A percentile compares a stretch with the other conserved stretches of the same genome.
These are phyloP conservation scores for Siderastrea siderea DNA, from an alignment of 92 coral and sea anemone species.

Conservation along the genomic window DNA sequence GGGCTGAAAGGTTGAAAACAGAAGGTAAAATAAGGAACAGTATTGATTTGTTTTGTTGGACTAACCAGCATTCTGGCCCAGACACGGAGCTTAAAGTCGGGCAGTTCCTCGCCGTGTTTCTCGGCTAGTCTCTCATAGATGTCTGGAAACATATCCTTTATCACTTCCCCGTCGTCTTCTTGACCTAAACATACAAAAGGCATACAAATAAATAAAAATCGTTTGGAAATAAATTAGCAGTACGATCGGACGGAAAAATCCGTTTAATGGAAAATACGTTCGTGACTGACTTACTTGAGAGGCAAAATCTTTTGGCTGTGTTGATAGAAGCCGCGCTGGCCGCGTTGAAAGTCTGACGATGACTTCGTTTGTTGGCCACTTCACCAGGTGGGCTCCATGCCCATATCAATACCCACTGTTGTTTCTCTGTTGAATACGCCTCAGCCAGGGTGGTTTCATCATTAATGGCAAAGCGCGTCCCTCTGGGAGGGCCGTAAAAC, in stretches of 20 bases:
- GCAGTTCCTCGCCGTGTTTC: not conserved
- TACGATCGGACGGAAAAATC: not conserved
- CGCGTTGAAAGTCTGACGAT: not conserved
- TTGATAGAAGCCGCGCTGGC: not conserved
- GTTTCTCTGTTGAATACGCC: too few species aligned
- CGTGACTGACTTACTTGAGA: conserved; percentile 1
- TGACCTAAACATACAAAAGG: not conserved
- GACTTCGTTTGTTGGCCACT: not conserved
- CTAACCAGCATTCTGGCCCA: conserved; percentile 65
- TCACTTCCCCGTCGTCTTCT: not conserved
- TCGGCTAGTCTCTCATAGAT: not conserved
- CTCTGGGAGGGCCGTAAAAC: too few species aligned
- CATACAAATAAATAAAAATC: not conserved
- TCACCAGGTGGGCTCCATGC: not conserved
- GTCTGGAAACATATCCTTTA: not conserved
- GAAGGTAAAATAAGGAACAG: not conserved
- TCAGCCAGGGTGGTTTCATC: too few species aligned
- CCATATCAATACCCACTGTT: too few species aligned
- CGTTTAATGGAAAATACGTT: not conserved
- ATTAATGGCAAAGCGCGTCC: too few species aligned
- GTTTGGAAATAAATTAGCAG: not conserved
- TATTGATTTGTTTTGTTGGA: not conserved
- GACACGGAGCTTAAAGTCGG: conserved; percentile 27
- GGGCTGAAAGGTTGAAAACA: not conserved
- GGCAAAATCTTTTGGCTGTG: conserved; percentile 1